Evolutionary conservation across 2,113 vertebrate species (phyloP), one percentile per base, ranked within the genome.

Genomic region (Platichthys stellatus): DNA sequence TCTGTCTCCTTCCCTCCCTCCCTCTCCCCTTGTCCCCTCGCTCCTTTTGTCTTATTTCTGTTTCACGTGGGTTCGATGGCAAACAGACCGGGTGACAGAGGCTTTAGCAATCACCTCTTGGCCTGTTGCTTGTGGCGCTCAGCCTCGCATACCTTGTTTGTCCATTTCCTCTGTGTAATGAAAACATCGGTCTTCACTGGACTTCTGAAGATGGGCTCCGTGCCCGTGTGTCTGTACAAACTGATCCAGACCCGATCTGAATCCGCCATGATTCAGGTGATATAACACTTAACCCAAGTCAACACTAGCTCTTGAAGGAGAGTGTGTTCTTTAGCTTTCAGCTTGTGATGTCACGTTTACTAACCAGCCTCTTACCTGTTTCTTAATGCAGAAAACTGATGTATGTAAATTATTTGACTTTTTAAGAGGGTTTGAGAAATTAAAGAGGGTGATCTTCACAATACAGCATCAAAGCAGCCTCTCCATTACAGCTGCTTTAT

Each of bases 81-180:
- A 88, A 84, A 86, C 85, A 78, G 80, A 73, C 69, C 20, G 53
- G 18, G 28, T 5, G 54, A 85, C 89, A 88, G 85, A 86, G 74
- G 86, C 67, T 91, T 88, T 64, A 65, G 58, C 83, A 71, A 81
- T 92, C 82, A 80, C 71, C 82, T 66, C 68, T 65, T 64, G 81
- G 85, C 74, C 54, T 15, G 64, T 18, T 38, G 28, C 35, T 69
- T 18, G 6, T 60, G 24, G 17, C 31, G 4, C 57, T 80, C 76
- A 81, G 59, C 74, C 64, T 82, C 74, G 69, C 38, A 21, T 45
- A 17, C 73, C 81, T 88, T 89, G 83, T 86, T 85, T 83, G 71
- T 90, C 86, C 85, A 83, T 86, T 86, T 85, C 69, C 74, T 77
- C 75, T 81, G 66, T 73, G 78, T 78, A 76, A 84, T 86, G 84